Evolutionary conservation across 1,140 invertebrate genomes (phyloP).

Genomic region (Bombus pyrosoma): DNA sequence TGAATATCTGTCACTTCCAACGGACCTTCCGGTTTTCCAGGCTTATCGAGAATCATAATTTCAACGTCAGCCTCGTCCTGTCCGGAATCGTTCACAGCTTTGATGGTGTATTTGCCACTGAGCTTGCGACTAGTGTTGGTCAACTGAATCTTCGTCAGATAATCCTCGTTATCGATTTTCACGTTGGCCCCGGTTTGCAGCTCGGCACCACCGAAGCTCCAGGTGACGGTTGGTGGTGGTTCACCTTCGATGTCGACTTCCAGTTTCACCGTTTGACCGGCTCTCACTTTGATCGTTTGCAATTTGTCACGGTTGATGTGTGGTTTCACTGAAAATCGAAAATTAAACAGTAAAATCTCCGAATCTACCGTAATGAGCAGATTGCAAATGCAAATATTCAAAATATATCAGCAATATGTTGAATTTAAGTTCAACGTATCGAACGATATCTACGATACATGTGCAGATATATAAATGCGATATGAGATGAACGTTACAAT

Average conservation of each 20-base stretch:
- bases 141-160: constrained; percentile 93
- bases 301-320: constrained; percentile 96
- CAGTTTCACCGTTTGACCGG: constrained; percentile 94
- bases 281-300: constrained; percentile 93
- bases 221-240: constrained; percentile 95
- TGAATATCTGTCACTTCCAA: constrained; percentile 95
- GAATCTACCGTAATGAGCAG: too few relatives aligned
- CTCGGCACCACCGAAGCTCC: constrained; percentile 90
- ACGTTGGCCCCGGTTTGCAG: constrained; percentile 85
- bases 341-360: too few relatives aligned
- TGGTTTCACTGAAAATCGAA: constrained; percentile 88
- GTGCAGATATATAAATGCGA: too few relatives aligned
- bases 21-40: constrained; percentile 96
- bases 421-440: too few relatives aligned
- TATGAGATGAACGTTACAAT: too few relatives aligned
- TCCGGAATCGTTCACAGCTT: constrained; percentile 95
- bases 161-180: constrained; percentile 96
- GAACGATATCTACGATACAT: too few relatives aligned
- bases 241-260: constrained; percentile 97
- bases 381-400: too few relatives aligned
- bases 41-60: constrained; percentile 97
- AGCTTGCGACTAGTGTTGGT: constrained; percentile 91
- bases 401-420: too few relatives aligned
- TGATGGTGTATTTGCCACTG: constrained; percentile 95
- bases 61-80: constrained; percentile 97